Evolutionary conservation across 1,140 invertebrate species (phyloP).

Genomic region (Tribolium madens): DNA sequence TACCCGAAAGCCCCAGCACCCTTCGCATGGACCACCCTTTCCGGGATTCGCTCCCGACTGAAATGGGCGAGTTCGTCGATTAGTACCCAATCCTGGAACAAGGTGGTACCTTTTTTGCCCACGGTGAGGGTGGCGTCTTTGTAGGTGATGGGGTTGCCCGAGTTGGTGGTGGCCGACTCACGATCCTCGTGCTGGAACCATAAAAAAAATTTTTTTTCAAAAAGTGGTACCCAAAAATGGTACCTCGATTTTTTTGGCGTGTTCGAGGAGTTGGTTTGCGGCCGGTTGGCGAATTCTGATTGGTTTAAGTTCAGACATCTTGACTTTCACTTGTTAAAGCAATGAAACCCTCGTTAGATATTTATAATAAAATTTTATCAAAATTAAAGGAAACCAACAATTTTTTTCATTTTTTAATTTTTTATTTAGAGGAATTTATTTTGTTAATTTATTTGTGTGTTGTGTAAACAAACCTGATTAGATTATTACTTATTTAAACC

Average conservation of each 20-base stretch:
- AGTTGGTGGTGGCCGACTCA: slow-evolving; percentile 70
- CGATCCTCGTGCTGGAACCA: slow-evolving; percentile 43
- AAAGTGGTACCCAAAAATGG: neutral
- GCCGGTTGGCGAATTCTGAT: slow-evolving; percentile 50
- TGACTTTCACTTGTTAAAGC: neutral
- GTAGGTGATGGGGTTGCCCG: slow-evolving; percentile 79
- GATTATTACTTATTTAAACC: too few species aligned
- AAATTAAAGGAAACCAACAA: neutral
- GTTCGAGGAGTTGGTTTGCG: slow-evolving; percentile 57
- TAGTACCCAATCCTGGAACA: slow-evolving; percentile 91
- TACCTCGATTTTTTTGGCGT: slow-evolving; percentile 56
- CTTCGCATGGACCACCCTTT: slow-evolving; percentile 97
- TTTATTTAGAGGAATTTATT: too few species aligned
- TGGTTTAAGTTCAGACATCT: slow-evolving; percentile 28
- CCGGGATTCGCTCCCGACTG: slow-evolving; percentile 94
- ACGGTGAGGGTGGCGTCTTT: slow-evolving; percentile 81
- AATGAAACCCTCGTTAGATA: neutral
- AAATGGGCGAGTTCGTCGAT: slow-evolving; percentile 96
- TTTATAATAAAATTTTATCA: neutral
- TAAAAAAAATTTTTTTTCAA: slow-evolving; percentile 26
- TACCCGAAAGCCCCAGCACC: slow-evolving; percentile 97
- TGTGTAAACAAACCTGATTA: too few species aligned
- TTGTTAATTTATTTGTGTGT: too few species aligned
- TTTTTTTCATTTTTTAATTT: neutral
- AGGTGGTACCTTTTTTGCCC: slow-evolving; percentile 87